Conservation (phyloP, 1,140 invertebrate genomes). For the Hypsibius dujardini region DNA sequence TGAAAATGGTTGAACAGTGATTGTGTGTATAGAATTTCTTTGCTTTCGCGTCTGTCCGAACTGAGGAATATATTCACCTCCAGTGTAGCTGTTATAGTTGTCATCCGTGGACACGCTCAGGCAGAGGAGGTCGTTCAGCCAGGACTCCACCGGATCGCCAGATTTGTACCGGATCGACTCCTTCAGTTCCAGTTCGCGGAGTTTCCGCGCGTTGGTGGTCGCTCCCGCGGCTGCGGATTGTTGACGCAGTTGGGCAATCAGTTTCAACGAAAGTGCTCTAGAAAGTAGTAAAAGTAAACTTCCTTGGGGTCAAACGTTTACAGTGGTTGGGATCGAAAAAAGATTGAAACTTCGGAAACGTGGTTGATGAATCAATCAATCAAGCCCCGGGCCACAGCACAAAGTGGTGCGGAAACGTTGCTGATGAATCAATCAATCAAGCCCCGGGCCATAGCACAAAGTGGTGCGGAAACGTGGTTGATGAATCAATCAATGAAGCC, state of each 20-base stretch:
- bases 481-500: too few relatives aligned
- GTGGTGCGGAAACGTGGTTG: too few relatives aligned
- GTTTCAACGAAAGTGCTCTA: conserved; percentile 70
- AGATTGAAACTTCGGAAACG: too few relatives aligned
- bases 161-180: conserved; percentile 85
- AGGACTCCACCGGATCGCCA: conserved; percentile 70
- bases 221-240: conserved; percentile 32
- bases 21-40: too few relatives aligned
- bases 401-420: too few relatives aligned
- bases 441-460: too few relatives aligned
- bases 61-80: conserved; percentile 32
- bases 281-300: conserved; percentile 1
- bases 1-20: conserved; percentile 30
- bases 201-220: conserved; percentile 18
- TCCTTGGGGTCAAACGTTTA: not conserved
- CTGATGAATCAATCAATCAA: too few relatives aligned
- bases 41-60: conserved; percentile 26
- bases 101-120: conserved; percentile 52
- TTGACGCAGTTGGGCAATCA: conserved; percentile 66
- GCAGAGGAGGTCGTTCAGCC: conserved; percentile 80
- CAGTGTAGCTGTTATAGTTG: conserved; percentile 15
- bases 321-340: too few relatives aligned
- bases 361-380: too few relatives aligned
- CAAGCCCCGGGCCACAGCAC: too few relatives aligned
- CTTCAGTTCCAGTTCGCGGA: conserved; percentile 43